Evolutionary conservation across 1,140 invertebrate genomes (phyloP).

Genomic region (Polypedilum vanderplanki): DNA sequence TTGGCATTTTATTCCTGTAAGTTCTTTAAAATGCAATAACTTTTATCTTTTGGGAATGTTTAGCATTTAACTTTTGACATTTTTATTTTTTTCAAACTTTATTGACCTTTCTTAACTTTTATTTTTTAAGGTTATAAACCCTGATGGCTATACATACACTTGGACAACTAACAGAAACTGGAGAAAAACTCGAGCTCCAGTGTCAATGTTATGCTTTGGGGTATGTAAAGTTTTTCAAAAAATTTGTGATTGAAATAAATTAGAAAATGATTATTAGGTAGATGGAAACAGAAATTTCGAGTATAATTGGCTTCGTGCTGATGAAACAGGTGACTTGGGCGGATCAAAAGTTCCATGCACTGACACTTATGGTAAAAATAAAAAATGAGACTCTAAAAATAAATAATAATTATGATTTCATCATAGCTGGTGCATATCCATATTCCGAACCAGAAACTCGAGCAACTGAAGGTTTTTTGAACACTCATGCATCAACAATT

Average conservation of each 20-base stretch:
- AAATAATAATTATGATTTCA: constrained; percentile 57
- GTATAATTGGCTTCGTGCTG: constrained; percentile 39
- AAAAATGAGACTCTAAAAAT: constrained; percentile 50
- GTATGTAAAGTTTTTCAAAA: no score
- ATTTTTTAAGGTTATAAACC: constrained; percentile 31
- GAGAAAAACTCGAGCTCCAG: constrained; percentile 40
- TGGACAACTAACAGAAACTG: constrained; percentile 36
- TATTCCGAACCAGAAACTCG: constrained; percentile 56
- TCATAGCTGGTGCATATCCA: constrained; percentile 47
- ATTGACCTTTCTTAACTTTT: no score
- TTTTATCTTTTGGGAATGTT: no score
- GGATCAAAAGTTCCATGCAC: constrained; percentile 50
- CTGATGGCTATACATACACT: constrained; percentile 30
- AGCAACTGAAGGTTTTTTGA: constrained; percentile 45
- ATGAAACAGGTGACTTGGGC: constrained; percentile 41
- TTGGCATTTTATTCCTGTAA: constrained; percentile 63
- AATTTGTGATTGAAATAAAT: no score
- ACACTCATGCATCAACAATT: constrained; percentile 35
- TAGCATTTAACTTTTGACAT: constrained; percentile 44
- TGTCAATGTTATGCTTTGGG: constrained; percentile 34
- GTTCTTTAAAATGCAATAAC: constrained; percentile 31
- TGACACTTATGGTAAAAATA: constrained; percentile 44
- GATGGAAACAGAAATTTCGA: constrained; percentile 43
- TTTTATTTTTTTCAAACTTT: constrained; percentile 28
- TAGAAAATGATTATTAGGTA: no score